phyloP scores from a whole-genome alignment of 2,888 invertebrate species.

The Cenopis cana region DNA sequence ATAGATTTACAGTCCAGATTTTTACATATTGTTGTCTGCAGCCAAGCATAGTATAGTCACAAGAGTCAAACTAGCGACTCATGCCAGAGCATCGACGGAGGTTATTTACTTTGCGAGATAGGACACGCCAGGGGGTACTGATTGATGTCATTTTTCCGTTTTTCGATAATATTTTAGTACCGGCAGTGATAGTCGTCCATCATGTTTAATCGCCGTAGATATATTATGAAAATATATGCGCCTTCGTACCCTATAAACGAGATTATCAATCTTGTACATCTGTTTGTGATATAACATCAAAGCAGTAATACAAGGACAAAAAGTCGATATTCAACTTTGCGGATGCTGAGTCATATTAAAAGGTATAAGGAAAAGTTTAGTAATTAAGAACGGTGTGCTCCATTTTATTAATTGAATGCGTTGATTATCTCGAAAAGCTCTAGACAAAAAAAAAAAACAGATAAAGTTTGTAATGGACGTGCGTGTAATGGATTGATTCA shows the following conservation, averaged over 20 bases:
- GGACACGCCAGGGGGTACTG: constrained; percentile 65
- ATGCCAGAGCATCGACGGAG: constrained; percentile 56
- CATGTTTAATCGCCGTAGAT: constrained; percentile 61
- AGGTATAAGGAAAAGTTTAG: constrained; percentile 21
- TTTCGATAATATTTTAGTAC: constrained; percentile 54
- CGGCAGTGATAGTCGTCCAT: constrained; percentile 62
- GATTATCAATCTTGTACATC: constrained; percentile 2
- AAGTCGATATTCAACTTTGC: neutral
- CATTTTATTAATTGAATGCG: constrained; percentile 19
- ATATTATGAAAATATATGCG: constrained; percentile 37
- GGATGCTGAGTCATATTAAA: constrained; percentile 4
- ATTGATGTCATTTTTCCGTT: constrained; percentile 68
- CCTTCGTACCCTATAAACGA: neutral
- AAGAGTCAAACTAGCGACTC: constrained; percentile 59
- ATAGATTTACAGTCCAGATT: neutral
- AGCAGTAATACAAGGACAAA: neutral
- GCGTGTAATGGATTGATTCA: constrained; percentile 33
- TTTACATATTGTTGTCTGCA: constrained; percentile 44
- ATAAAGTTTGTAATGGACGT: constrained; percentile 22
- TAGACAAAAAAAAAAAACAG: constrained; percentile 2
- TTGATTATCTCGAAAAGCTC: neutral
- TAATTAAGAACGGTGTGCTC: constrained; percentile 27
- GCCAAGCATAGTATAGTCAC: constrained; percentile 58
- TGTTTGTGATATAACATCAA: neutral
- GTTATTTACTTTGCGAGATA: constrained; percentile 55